These are phyloP conservation scores for Thaleichthys pacificus DNA, from an alignment of 2,797 vertebrate genomes.

Conservation along the genomic window DNA sequence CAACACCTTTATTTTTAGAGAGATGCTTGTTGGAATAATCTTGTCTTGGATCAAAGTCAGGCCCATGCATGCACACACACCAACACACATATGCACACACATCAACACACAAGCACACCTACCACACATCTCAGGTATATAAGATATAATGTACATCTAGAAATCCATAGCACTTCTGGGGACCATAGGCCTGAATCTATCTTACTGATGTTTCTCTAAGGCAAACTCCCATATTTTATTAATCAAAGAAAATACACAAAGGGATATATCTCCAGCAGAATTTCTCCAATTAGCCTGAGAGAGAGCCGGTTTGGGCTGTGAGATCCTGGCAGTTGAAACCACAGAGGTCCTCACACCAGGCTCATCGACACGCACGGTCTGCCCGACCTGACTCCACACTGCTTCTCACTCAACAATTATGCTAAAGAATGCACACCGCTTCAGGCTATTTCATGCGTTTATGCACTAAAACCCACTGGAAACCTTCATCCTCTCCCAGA, in stretches of 20 bases:
- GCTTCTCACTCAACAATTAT: slow-evolving; percentile 53
- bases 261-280: slow-evolving; percentile 47
- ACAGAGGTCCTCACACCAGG: slow-evolving; percentile 48
- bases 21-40: slow-evolving; percentile 39
- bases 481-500: slow-evolving; percentile 34
- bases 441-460: slow-evolving; percentile 37
- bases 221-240: slow-evolving; percentile 53
- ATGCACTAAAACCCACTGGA: slow-evolving; percentile 43
- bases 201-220: slow-evolving; percentile 34
- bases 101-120: slow-evolving; percentile 4
- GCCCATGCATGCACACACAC: neutral
- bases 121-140: too few species aligned
- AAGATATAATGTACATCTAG: neutral
- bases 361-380: slow-evolving; percentile 43
- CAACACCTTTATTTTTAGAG: slow-evolving; percentile 60
- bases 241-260: slow-evolving; percentile 63
- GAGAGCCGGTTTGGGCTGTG: slow-evolving; percentile 39
- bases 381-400: slow-evolving; percentile 40
- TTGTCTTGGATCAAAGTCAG: slow-evolving; percentile 20
- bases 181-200: neutral
- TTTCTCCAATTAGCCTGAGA: slow-evolving; percentile 53
- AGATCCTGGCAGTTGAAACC: slow-evolving; percentile 37
- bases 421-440: slow-evolving; percentile 46
- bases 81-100: slow-evolving; percentile 8
- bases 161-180: neutral